Evolutionary conservation across 1,140 invertebrate genomes (phyloP), one percentile per base, ranked within the genome.

Genomic region (Atta cephalotes): DNA sequence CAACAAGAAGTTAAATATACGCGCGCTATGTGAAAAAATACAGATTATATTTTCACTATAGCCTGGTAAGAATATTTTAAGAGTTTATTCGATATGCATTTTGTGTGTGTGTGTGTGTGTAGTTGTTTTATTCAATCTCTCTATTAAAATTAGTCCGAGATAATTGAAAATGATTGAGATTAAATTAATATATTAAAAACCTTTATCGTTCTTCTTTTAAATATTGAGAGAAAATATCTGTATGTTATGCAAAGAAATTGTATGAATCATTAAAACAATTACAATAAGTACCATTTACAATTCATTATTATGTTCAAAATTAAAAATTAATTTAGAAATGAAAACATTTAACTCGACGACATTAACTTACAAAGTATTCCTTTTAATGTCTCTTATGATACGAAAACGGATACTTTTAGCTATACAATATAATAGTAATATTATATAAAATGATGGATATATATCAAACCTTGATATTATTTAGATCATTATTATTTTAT

Each of bases 161-260:
- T 60, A 63, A 77, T 53, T 62, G 9, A 18, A 21, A 63, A 18
- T 45, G 5, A 78, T 35, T 66, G 63, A 35, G 35, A 35, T 65
- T 31, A 35, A 58, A 56, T 76, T 74, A 16, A 56, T 21, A 39
- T 35, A 39, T 35, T 45, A 49, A 45, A 45, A 45, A 18, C 63
- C 7, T 6, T 77, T 28, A 21, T 25, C 12, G 6, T 25, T 49
- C 25, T 16, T 45, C 21, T 63, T 25, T 78, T 10, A 21, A 77
- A 21, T 62, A 77, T 60, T 62, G 60, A 60, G 53, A 18, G 56
- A 62, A 39, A 76, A 39, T 58, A 45, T 2, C 28, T 35, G 28
- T 28, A 21, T n/a, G 16, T 31, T 56, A 14, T 5, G 16, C 49
- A 53, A 16, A 53, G 6, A 31, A 25, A 14, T 5, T n/a, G 0